phyloP scores from a whole-genome alignment of 2,797 vertebrate genomes.

The Crenichthys baileyi region DNA sequence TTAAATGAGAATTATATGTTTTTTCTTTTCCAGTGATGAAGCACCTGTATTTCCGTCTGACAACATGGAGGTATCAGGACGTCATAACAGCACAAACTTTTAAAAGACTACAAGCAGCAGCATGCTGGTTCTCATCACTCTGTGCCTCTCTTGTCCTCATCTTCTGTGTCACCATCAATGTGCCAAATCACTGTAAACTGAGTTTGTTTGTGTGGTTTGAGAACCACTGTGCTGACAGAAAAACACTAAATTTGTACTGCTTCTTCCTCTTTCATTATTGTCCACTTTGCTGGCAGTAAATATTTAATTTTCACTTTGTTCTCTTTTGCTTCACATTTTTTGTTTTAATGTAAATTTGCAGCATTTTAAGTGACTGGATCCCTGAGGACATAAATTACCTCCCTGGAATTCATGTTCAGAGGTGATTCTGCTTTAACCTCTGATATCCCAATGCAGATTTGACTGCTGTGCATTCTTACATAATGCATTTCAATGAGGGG shows the following conservation, averaged over 20 bases:
- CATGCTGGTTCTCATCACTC: conserved; percentile 4
- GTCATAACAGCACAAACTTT: background rate
- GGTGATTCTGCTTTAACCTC: conserved; percentile 3
- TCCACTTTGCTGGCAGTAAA: conserved; percentile 50
- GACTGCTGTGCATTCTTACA: conserved; percentile 5
- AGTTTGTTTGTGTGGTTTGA: background rate
- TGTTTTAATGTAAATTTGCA: conserved; percentile 20
- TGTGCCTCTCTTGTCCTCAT: conserved; percentile 8
- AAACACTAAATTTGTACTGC: conserved; percentile 17
- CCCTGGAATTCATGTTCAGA: background rate
- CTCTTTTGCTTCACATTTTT: background rate
- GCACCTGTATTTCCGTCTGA: conserved; percentile 6
- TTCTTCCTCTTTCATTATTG: conserved; percentile 17
- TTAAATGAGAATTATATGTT: background rate
- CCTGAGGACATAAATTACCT: conserved; percentile 28
- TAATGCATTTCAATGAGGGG: background rate
- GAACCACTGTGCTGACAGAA: conserved; percentile 7
- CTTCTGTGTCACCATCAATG: conserved; percentile 6
- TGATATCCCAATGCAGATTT: background rate
- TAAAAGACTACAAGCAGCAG: conserved; percentile 9
- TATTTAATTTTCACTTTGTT: background rate
- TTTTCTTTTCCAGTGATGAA: conserved; percentile 58
- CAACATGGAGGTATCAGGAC: conserved; percentile 17
- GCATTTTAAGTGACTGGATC: conserved; percentile 62
- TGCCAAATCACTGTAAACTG: conserved; percentile 34